Evolutionary conservation across 1,140 invertebrate species (phyloP), one percentile per base, ranked within the genome.

Genomic region (Geopemphigus sp.): DNA sequence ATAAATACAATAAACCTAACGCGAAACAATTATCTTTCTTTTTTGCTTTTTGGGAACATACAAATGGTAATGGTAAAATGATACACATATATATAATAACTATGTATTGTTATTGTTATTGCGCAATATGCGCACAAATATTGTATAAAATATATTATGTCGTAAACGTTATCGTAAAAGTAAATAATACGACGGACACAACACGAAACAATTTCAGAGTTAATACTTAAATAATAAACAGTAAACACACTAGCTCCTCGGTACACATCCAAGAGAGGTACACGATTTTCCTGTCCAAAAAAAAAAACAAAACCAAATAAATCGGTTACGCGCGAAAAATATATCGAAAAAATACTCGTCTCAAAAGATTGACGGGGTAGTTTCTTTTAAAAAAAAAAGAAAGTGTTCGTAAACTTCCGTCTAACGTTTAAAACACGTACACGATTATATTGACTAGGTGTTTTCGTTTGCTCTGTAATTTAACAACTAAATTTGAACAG

Each of bases 21-120:
- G 61, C 29, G 26, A 47, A 45, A 76, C 32, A 70, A 70, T 70
- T 17, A 39, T 39, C 8, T 4, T 39, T 39, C 3, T 39, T 39
- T 39, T 39, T 39, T 39, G 3, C 5, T 70, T 61, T 76, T 50
- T 47, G 32, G 39, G 39, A 61, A 76, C 73, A 59, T 76, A 76
- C 5, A 76, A 76, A 61, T 47, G 73, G 73, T 76, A 61, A 22
- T 76, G 19, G 29, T 76, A 76, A 17, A 76, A 59, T 59, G 22
- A 59, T 74, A 14, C 29, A 74, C 57, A n/a, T 45, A 24, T 47
- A 45, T 24, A n/a, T 70, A 26, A 45, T 15, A n/a, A 39, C 8
- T 39, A 39, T 39, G n/a, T n/a, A n/a, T n/a, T 39, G 8, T 39
- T 39, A 39, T 39, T 39, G 8, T 39, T 39, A 39, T 39, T 66